Base-by-base conservation (phyloP, 1,140 invertebrate genomes). In the Phthorimaea operculella region DNA sequence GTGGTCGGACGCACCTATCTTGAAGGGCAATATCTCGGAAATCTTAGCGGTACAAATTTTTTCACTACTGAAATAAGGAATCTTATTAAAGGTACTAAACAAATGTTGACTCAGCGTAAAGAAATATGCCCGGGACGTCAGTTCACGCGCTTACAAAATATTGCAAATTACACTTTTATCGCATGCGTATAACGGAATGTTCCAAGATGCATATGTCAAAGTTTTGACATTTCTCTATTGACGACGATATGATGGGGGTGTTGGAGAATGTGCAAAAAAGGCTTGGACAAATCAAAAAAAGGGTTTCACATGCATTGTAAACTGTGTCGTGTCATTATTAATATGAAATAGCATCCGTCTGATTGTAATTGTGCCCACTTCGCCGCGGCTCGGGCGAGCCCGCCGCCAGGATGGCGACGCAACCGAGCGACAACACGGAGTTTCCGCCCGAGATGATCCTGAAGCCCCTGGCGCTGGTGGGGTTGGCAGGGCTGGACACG, bases 401-500 rank as follows among this genome's bases (percentile, higher is more conserved):
- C 15, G 44, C 33, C 28, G 54, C 44, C 55, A 58, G 36, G 11
- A 87, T 87, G 85, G 78, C 84, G 52, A 79, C 81, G 11, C 82
- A 83, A 58, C 82, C 84, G 8, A 76, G 74, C 62, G 88, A 89
- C 66, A 81, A 79, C 60, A 88, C 89, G 49, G 92, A 93, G 60
- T 88, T 94, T 76, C 93, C 93, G 55, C 76, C 87, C 57, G 93
- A 95, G 85, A 86, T 97, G 55, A 89, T 91, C 59, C 88, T 90
- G 58, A 91, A 92, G 68, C 94, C 96, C 11, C 88, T 93, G 70
- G 93, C 94, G 16, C 84, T 97, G 45, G 90, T 98, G 36, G 93
- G 92, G 15, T 87, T 98, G 33, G 92, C 92, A 59, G 96, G 96
- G 14, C 86, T 98, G 51, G 96, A 98, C 76, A 88, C 92, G 9